Percentiles rank a stretch among this genome's conserved stretches.
These are phyloP conservation scores for Propithecus coquereli DNA, from an alignment of 2,113 vertebrate genomes.

Conservation along the genomic window DNA sequence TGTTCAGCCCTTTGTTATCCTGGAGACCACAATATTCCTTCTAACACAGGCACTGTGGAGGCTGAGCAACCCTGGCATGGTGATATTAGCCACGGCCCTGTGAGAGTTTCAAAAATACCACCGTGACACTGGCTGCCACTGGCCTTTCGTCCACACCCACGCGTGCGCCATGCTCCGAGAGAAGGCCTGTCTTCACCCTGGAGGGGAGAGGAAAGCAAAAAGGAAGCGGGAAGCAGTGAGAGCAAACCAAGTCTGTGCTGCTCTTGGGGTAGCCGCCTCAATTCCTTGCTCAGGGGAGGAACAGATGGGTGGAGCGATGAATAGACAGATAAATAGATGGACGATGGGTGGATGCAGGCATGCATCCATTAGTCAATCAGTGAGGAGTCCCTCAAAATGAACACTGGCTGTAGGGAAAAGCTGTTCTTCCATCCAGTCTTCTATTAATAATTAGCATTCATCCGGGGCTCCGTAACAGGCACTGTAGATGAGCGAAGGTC, in stretches of 20 bases:
- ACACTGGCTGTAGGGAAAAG: not conserved
- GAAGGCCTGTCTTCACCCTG: rapidly evolving
- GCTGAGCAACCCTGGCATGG: not conserved
- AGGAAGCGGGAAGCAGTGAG: not conserved
- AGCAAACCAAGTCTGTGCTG: not conserved
- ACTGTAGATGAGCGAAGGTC: not conserved
- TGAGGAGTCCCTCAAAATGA: not conserved
- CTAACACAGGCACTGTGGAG: not conserved
- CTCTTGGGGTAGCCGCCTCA: rapidly evolving
- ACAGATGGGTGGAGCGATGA: no score
- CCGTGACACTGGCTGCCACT: not conserved
- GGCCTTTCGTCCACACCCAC: not conserved
- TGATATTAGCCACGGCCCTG: rapidly evolving
- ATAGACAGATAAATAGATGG: not conserved
- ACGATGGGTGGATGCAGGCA: rapidly evolving
- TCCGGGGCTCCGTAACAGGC: not conserved
- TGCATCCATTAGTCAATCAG: rapidly evolving
- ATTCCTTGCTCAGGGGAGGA: not conserved
- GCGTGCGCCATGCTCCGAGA: rapidly evolving
- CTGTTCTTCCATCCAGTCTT: not conserved
- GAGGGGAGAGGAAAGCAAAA: not conserved
- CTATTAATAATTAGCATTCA: not conserved
- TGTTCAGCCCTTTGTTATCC: not conserved
- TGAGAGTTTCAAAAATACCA: not conserved
- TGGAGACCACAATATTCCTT: not conserved